Evolutionary conservation across 92 coral and sea anemone genomes (phyloP).

Genomic region (Porites rus): DNA sequence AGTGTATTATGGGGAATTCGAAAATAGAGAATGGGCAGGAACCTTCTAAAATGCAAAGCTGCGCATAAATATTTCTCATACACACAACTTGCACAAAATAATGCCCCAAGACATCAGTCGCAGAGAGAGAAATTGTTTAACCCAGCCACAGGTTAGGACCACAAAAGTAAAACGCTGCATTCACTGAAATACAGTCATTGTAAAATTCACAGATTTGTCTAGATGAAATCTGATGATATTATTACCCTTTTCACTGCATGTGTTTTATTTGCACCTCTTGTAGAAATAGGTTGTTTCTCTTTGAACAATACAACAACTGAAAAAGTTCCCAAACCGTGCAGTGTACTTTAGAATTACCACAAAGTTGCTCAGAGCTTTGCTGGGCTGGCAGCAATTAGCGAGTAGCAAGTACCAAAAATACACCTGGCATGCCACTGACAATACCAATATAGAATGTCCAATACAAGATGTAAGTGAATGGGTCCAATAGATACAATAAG

Average conservation of each 20-base stretch:
- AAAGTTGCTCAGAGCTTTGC: slow-evolving; percentile 32
- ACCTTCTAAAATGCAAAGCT: too few relatives aligned
- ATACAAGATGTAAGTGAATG: not conserved
- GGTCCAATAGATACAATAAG: slow-evolving; percentile 45
- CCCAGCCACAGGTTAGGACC: too few relatives aligned
- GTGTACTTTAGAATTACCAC: not conserved
- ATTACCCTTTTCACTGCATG: not conserved
- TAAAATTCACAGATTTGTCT: not conserved
- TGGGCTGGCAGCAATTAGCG: not conserved
- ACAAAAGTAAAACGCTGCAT: not conserved
- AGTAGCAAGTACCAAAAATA: slow-evolving; percentile 36
- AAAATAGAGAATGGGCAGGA: too few relatives aligned
- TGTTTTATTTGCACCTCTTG: too few relatives aligned
- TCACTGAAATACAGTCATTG: slow-evolving; percentile 2
- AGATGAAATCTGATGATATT: too few relatives aligned
- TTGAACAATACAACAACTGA: not conserved
- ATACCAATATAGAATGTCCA: slow-evolving; percentile 12
- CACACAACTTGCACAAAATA: too few relatives aligned
- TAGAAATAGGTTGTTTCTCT: too few relatives aligned
- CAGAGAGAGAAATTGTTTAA: too few relatives aligned
- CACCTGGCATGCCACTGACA: slow-evolving; percentile 39
- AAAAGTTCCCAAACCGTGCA: not conserved
- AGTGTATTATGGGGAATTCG: too few relatives aligned
- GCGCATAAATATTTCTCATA: too few relatives aligned
- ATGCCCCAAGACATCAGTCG: too few relatives aligned